Percentiles rank a stretch among this genome's conserved stretches.
Conservation (phyloP, 2,113 vertebrate genomes). For the Pituophis catenifer region DNA sequence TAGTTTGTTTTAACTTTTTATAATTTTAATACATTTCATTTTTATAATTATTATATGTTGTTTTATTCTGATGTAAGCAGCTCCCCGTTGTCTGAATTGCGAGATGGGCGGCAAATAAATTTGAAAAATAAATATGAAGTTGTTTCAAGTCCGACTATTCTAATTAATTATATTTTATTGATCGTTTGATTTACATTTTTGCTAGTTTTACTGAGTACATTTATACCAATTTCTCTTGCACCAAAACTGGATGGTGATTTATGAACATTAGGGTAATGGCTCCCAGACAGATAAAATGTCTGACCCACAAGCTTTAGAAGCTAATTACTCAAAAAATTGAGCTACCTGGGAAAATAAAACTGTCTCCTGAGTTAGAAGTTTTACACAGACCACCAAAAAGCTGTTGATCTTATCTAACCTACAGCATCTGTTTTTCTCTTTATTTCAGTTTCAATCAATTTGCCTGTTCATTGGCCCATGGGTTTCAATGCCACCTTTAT, state of each 20-base stretch:
- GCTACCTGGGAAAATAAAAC: not conserved
- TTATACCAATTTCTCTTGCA: not conserved
- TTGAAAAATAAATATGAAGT: not conserved
- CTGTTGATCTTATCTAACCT: not conserved
- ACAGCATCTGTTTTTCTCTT: not conserved
- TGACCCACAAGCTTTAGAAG: not conserved
- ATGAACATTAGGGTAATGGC: not conserved
- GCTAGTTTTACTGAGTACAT: not conserved
- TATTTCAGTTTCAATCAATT: slow-evolving; percentile 12
- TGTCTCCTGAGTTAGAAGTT: not conserved
- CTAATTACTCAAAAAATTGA: not conserved
- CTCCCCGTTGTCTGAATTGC: too few relatives aligned
- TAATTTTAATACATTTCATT: too few relatives aligned
- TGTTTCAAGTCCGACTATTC: not conserved
- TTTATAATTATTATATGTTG: too few relatives aligned
- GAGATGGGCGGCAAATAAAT: not conserved
- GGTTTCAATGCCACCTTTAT: not conserved
- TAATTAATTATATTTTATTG: not conserved
- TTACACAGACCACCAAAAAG: not conserved
- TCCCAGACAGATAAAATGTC: not conserved
- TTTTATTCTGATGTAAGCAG: too few relatives aligned
- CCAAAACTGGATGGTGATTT: not conserved
- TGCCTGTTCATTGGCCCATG: not conserved
- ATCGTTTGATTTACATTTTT: not conserved
- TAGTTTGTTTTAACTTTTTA: too few relatives aligned